Evolutionary conservation across 1,140 invertebrate genomes (phyloP).

Genomic region (Heliconius nattereri): DNA sequence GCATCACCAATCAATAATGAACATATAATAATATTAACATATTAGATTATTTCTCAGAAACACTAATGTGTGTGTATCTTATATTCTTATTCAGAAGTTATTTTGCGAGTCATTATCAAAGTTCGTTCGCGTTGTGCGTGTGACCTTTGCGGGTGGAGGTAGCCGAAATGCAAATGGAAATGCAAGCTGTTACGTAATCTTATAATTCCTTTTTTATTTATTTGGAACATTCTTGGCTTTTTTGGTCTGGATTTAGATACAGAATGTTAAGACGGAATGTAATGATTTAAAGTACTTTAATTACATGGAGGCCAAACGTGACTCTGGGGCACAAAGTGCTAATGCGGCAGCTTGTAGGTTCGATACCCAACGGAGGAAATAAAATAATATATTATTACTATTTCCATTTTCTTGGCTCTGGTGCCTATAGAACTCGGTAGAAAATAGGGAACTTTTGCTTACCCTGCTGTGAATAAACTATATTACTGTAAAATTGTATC

Average conservation of each 20-base stretch:
- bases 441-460: too few relatives aligned
- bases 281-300: neutral
- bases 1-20: neutral
- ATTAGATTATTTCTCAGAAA: conserved; percentile 14
- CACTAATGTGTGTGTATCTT: conserved; percentile 6
- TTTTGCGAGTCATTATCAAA: conserved; percentile 35
- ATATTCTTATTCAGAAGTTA: conserved; percentile 21
- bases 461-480: too few relatives aligned
- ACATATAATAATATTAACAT: conserved; percentile 7
- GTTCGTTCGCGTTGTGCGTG: conserved; percentile 25
- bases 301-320: too few relatives aligned
- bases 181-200: conserved; percentile 46
- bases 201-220: conserved; percentile 44
- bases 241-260: neutral
- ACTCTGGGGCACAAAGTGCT: too few relatives aligned
- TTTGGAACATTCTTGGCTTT: conserved; percentile 5
- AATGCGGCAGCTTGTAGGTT: too few relatives aligned
- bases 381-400: too few relatives aligned
- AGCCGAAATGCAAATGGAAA: conserved; percentile 56
- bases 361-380: too few relatives aligned
- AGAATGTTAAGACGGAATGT: neutral
- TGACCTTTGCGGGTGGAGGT: conserved; percentile 42
- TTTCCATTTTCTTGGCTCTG: too few relatives aligned
- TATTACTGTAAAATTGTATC: too few relatives aligned
- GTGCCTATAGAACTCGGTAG: too few relatives aligned